phyloP scores from a whole-genome alignment of 2,113 vertebrate genomes.

The Sardina pilchardus region DNA sequence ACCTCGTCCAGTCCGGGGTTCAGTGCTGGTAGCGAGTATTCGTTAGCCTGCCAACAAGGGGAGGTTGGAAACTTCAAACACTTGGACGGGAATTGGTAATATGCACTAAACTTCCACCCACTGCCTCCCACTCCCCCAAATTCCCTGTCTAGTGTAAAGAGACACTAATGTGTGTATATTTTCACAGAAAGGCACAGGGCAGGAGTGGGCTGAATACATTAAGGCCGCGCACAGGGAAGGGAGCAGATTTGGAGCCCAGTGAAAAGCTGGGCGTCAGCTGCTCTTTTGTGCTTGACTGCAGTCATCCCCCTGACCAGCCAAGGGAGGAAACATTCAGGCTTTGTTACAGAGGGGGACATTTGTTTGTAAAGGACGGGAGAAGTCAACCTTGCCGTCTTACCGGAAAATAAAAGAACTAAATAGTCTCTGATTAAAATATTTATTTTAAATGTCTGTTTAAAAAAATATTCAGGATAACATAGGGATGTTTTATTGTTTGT shows the following conservation, averaged over 20 bases:
- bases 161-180: constrained; percentile 59
- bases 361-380: constrained; percentile 60
- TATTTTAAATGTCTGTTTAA: constrained; percentile 31
- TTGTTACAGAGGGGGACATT: constrained; percentile 78
- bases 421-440: constrained; percentile 50
- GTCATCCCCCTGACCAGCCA: constrained; percentile 81
- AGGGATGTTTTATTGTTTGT: not conserved
- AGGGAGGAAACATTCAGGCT: constrained; percentile 79
- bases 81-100: constrained; percentile 38
- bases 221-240: constrained; percentile 70
- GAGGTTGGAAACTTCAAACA: constrained; percentile 47
- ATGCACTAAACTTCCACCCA: constrained; percentile 18
- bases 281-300: constrained; percentile 81
- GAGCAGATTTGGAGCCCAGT: constrained; percentile 72
- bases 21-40: constrained; percentile 96
- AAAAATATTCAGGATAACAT: not conserved
- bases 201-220: constrained; percentile 73
- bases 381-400: constrained; percentile 59
- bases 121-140: constrained; percentile 1
- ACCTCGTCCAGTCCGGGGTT: constrained; percentile 96
- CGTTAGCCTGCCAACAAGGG: constrained; percentile 84
- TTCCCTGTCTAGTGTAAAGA: constrained; percentile 16
- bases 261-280: constrained; percentile 78
- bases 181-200: constrained; percentile 60
- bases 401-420: not conserved